Conservation (phyloP, 2,113 vertebrate species). For the Chaetops frenatus region DNA sequence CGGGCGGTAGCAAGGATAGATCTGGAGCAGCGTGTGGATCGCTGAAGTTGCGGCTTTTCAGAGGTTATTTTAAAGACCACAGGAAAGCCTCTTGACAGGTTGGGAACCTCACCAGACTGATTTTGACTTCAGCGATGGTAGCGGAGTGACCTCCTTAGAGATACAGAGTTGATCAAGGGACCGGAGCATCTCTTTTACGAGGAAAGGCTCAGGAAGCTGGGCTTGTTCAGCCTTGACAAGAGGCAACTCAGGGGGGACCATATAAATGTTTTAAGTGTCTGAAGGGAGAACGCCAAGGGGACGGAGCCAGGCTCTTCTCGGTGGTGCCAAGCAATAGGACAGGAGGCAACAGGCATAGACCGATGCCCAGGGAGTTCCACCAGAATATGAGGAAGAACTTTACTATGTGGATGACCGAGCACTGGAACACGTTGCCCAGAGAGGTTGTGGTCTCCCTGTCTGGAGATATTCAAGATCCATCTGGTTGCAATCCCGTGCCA, state of each 20-base stretch:
- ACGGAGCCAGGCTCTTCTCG: neutral
- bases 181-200: too few relatives aligned
- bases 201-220: neutral
- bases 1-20: rapidly evolving
- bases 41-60: neutral
- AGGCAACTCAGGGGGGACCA: neutral
- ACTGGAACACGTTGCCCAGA: neutral
- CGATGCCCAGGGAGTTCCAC: neutral
- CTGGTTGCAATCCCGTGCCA: neutral
- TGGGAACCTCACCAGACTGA: rapidly evolving
- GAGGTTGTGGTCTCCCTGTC: neutral
- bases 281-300: neutral
- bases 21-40: too few relatives aligned
- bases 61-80: neutral
- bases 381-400: neutral
- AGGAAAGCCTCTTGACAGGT: neutral
- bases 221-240: neutral
- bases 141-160: neutral
- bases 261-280: too few relatives aligned
- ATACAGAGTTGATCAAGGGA: neutral
- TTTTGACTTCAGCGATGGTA: rapidly evolving
- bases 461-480: too few relatives aligned
- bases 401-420: neutral
- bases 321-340: too few relatives aligned
- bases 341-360: too few relatives aligned